These are phyloP conservation scores for Prunella fulvescens DNA, from an alignment of 2,113 vertebrate genomes.

Conservation along the genomic window DNA sequence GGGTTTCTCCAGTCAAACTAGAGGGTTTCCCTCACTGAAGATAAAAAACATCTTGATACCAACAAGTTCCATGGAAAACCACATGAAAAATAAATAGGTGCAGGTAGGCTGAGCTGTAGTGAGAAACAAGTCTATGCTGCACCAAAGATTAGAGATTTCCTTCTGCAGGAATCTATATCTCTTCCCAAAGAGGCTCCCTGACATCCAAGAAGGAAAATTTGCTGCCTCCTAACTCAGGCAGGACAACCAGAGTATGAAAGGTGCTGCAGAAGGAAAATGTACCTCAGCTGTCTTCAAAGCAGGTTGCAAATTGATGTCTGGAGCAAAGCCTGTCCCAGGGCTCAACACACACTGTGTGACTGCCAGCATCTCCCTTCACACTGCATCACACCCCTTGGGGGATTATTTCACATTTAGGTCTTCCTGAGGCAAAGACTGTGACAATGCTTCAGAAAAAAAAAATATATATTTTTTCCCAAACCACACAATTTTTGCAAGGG, in stretches of 20 bases:
- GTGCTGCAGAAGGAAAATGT: background rate
- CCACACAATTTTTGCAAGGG: background rate
- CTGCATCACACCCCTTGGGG: fast-evolving
- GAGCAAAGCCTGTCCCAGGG: background rate
- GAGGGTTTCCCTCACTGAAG: background rate
- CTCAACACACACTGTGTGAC: fast-evolving
- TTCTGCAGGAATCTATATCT: background rate
- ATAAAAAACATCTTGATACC: background rate
- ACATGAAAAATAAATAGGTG: background rate
- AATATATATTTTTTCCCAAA: background rate
- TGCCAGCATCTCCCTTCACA: background rate
- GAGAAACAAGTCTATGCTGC: background rate
- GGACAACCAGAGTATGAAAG: background rate
- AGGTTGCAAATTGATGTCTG: background rate
- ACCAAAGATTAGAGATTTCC: background rate
- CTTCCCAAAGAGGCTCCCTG: background rate
- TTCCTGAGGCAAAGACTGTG: background rate
- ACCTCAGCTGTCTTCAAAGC: background rate
- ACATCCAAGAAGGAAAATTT: background rate
- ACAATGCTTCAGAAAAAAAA: background rate
- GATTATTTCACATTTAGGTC: background rate
- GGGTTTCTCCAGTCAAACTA: background rate
- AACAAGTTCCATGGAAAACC: background rate
- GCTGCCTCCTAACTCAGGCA: fast-evolving
- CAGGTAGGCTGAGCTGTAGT: background rate